These are phyloP conservation scores for Chromoteleia sp. DNA, from an alignment of 2,888 invertebrate species.

Conservation along the genomic window DNA sequence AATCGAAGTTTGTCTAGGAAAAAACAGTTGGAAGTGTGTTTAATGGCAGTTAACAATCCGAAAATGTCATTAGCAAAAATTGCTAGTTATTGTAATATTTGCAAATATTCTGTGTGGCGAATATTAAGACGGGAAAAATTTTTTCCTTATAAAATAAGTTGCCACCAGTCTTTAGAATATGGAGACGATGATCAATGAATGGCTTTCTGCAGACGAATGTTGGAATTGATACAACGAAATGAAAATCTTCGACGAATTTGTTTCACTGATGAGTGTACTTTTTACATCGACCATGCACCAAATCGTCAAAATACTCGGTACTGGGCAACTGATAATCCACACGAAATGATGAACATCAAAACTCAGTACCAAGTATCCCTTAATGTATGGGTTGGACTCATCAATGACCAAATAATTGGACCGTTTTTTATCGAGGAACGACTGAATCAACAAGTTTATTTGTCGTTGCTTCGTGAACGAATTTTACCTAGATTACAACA, in stretches of 20 bases:
- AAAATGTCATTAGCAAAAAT: background rate
- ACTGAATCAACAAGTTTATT: background rate
- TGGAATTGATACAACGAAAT: background rate
- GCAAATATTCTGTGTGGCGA: conserved; percentile 16
- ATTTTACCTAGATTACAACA: too few species aligned
- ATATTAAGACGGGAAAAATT: background rate
- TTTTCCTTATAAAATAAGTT: conserved; percentile 18
- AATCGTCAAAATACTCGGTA: conserved; percentile 16
- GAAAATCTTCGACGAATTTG: conserved; percentile 1
- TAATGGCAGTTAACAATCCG: background rate
- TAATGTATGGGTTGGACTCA: conserved; percentile 17
- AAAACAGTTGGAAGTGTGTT: conserved; percentile 1
- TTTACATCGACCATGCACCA: conserved; percentile 28
- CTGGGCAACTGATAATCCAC: conserved; percentile 12
- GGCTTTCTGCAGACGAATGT: conserved; percentile 5
- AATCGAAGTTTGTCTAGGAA: background rate
- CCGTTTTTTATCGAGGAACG: conserved; percentile 32
- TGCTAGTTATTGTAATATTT: conserved; percentile 1
- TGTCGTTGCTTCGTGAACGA: too few species aligned
- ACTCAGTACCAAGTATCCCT: conserved; percentile 22
- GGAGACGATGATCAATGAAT: conserved; percentile 19
- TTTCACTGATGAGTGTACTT: conserved; percentile 27
- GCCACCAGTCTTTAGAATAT: conserved; percentile 11
- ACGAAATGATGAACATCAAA: conserved; percentile 10
- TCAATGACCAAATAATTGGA: conserved; percentile 14